Evolutionary conservation across 2,888 invertebrate genomes (phyloP).

Genomic region (Crocallis elinguaria): DNA sequence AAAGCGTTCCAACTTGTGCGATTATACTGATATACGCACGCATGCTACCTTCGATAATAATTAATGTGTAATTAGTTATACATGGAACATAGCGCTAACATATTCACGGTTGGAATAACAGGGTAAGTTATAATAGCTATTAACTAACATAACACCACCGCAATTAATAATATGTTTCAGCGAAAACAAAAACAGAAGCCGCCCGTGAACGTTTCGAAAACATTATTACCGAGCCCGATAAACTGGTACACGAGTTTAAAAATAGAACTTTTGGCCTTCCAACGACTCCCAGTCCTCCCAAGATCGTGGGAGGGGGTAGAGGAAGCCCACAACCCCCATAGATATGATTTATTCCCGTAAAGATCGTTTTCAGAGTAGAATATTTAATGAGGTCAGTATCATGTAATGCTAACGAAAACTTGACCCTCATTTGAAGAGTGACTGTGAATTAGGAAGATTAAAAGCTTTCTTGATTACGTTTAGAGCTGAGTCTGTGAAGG

Average conservation of each 20-base stretch:
- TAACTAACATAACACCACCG: slow-evolving; percentile 24
- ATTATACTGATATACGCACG: too few relatives aligned
- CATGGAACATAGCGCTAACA: slow-evolving; percentile 20
- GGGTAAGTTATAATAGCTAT: slow-evolving; percentile 24
- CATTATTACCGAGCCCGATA: slow-evolving; percentile 40
- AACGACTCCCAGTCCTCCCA: slow-evolving; percentile 47
- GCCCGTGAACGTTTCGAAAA: slow-evolving; percentile 12
- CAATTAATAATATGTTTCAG: slow-evolving; percentile 21
- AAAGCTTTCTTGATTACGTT: slow-evolving; percentile 31
- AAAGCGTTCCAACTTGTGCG: too few relatives aligned
- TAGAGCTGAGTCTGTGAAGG: slow-evolving; percentile 17
- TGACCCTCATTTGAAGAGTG: slow-evolving; percentile 18
- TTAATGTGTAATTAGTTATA: slow-evolving; percentile 18
- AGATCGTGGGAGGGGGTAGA: slow-evolving; percentile 35
- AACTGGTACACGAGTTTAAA: slow-evolving; percentile 54
- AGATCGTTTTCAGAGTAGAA: slow-evolving; percentile 52
- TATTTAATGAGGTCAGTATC: slow-evolving; percentile 53
- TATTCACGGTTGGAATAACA: slow-evolving; percentile 28
- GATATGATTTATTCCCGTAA: slow-evolving; percentile 63
- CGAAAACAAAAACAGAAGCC: slow-evolving; percentile 25
- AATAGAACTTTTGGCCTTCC: slow-evolving; percentile 61
- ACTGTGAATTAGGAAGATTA: slow-evolving; percentile 28
- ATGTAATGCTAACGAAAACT: slow-evolving; percentile 18
- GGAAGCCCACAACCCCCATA: slow-evolving; percentile 41
- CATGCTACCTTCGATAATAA: slow-evolving; percentile 2